These are phyloP conservation scores for Diorhabda carinulata DNA, from an alignment of 1,140 invertebrate genomes.

Conservation along the genomic window DNA sequence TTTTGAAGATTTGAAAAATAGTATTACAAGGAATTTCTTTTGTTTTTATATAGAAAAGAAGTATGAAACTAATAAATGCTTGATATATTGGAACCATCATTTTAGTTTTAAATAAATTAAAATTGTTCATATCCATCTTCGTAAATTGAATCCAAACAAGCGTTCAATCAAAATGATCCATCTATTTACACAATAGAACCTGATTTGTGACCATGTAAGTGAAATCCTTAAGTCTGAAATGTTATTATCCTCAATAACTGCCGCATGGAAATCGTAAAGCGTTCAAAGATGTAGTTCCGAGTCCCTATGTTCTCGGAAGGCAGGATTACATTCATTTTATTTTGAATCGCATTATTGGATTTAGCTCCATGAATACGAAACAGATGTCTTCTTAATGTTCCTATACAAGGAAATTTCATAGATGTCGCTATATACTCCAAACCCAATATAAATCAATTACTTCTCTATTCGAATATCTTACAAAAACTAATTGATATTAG, in stretches of 20 bases:
- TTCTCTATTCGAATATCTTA: not conserved
- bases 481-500: not conserved
- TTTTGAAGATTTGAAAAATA: too few relatives aligned
- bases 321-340: conserved; percentile 15
- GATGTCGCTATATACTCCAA: not conserved
- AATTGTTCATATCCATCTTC: too few relatives aligned
- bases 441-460: not conserved
- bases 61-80: too few relatives aligned
- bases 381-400: conserved; percentile 18
- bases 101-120: too few relatives aligned
- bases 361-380: conserved; percentile 19
- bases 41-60: too few relatives aligned
- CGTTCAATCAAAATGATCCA: too few relatives aligned
- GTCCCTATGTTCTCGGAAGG: conserved; percentile 5
- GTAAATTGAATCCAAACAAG: too few relatives aligned
- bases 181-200: not conserved
- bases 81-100: too few relatives aligned
- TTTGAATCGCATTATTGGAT: conserved; percentile 21
- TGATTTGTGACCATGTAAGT: conserved; percentile 2
- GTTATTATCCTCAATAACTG: conserved; percentile 2
- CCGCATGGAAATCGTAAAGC: not conserved
- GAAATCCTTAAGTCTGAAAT: not conserved
- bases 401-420: conserved; percentile 4
- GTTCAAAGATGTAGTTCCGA: not conserved
- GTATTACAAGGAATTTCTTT: too few relatives aligned